A percentile compares a stretch with the other conserved stretches of the same genome.
phyloP scores from a whole-genome alignment of 1,140 invertebrate species.

The Schlechtendalia chinensis region DNA sequence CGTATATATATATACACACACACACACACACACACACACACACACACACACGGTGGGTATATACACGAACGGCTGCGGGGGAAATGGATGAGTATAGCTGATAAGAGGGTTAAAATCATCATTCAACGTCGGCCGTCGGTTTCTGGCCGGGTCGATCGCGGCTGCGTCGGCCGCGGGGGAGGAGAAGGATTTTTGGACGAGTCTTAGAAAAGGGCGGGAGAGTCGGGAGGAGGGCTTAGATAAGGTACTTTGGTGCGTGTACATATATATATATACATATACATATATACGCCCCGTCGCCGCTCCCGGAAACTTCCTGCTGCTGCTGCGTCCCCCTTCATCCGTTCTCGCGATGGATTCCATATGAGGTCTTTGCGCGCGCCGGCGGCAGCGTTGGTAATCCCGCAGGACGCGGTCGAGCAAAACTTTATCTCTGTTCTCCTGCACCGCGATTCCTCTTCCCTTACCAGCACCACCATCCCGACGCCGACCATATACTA shows the following conservation, averaged over 20 bases:
- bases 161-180: not conserved
- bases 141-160: not conserved
- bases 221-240: constrained; percentile 26
- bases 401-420: constrained; percentile 47
- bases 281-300: not conserved
- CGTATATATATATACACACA: too few species aligned
- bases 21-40: too few species aligned
- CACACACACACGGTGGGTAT: not conserved
- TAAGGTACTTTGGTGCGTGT: constrained; percentile 21
- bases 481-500: not conserved
- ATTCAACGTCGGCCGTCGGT: constrained; percentile 32
- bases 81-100: constrained; percentile 38
- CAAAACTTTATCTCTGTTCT: constrained; percentile 45
- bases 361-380: constrained; percentile 38
- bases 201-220: constrained; percentile 1
- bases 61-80: not conserved
- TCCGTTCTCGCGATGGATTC: constrained; percentile 7
- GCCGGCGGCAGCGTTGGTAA: not conserved
- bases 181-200: constrained; percentile 26
- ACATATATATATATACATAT: not conserved
- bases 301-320: not conserved
- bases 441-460: not conserved
- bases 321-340: not conserved
- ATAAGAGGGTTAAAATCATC: constrained; percentile 50
- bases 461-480: not conserved